A percentile compares a stretch with the other conserved stretches of the same genome.
Conservation (phyloP, 2,113 vertebrate genomes). For the Etia nguti region DNA sequence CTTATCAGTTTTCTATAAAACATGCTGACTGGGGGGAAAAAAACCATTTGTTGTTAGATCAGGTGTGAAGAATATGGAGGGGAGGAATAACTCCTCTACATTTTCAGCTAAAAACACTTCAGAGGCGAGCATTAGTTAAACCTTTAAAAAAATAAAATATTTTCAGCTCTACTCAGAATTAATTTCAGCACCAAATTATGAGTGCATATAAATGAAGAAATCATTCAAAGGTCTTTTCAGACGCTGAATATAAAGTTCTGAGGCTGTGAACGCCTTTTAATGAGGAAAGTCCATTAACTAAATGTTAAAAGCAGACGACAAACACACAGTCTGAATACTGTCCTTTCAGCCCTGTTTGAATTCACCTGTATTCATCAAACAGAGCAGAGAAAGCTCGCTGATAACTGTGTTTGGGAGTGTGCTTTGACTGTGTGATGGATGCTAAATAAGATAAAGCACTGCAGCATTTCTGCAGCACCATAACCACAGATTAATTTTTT, state of each 20-base stretch:
- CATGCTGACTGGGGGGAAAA: background rate
- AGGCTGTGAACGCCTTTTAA: background rate
- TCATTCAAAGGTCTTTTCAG: background rate
- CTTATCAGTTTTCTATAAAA: background rate
- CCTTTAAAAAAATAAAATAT: background rate
- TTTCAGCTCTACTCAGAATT: background rate
- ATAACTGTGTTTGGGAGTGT: background rate
- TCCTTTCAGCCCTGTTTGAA: background rate
- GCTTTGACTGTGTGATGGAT: background rate
- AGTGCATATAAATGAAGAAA: background rate
- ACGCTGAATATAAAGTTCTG: background rate
- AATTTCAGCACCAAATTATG: background rate
- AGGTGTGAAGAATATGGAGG: background rate
- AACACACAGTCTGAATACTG: background rate
- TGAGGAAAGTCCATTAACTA: background rate
- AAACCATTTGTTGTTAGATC: background rate
- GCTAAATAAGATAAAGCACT: background rate
- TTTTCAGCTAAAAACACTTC: background rate
- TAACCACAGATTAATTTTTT: background rate
- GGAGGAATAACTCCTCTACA: background rate
- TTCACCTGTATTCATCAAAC: background rate
- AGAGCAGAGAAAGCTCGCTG: background rate
- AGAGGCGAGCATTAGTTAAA: background rate
- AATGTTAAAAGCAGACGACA: background rate
- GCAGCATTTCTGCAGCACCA: background rate